Evolutionary conservation across 1,140 invertebrate genomes (phyloP).

Genomic region (Odontomachus brunneus): DNA sequence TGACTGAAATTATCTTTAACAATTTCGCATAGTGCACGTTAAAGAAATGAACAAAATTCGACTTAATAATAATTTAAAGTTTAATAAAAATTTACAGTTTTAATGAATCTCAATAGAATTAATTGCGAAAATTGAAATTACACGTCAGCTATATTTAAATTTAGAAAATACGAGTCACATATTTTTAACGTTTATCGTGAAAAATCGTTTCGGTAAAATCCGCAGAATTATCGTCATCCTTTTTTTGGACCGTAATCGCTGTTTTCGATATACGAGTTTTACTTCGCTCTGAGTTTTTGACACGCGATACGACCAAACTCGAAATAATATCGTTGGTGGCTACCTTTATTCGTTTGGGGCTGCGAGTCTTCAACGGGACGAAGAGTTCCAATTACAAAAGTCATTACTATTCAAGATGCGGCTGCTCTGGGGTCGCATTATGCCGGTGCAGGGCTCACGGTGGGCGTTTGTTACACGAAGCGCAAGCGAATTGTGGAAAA

Average conservation of each 20-base stretch:
- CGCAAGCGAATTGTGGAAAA: constrained; percentile 52
- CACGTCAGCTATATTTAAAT: no score
- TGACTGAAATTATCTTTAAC: not conserved
- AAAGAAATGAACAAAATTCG: no score
- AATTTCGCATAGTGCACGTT: no score
- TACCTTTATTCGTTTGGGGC: constrained; percentile 3
- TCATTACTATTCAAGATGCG: constrained; percentile 54
- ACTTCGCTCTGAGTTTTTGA: not conserved
- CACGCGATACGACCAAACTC: not conserved
- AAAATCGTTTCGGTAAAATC: no score
- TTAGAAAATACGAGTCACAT: not conserved
- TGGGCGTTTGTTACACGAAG: constrained; percentile 47
- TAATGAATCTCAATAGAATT: not conserved
- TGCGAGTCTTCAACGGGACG: constrained; percentile 20
- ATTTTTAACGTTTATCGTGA: no score
- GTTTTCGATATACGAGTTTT: constrained; percentile 8
- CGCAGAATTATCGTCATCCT: not conserved
- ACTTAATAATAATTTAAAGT: not conserved
- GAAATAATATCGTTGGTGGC: not conserved
- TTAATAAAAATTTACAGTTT: not conserved
- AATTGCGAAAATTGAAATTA: no score
- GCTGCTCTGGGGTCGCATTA: constrained; percentile 33
- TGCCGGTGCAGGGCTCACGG: not conserved
- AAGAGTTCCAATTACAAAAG: constrained; percentile 55
- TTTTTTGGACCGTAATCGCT: not conserved